These are phyloP conservation scores for Varecia variegata DNA, from an alignment of 2,797 vertebrate genomes.

Conservation along the genomic window DNA sequence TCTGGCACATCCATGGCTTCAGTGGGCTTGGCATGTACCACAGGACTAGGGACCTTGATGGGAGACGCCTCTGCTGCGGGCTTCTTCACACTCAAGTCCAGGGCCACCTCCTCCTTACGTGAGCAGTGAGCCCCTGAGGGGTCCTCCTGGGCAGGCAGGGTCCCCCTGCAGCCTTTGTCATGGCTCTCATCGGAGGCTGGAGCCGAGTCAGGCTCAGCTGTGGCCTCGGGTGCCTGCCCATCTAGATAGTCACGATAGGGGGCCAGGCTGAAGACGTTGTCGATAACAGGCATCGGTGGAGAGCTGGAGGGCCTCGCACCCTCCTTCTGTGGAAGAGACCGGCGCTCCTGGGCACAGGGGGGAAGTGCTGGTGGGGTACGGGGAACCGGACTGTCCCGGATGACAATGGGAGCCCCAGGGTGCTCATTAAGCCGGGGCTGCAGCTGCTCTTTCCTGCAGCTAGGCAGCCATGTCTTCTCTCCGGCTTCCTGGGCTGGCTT, in stretches of 20 bases:
- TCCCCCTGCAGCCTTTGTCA: not conserved
- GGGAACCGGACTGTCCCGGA: slow-evolving; percentile 48
- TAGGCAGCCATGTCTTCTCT: slow-evolving; percentile 35
- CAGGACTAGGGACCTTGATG: not conserved
- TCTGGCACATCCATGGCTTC: not conserved
- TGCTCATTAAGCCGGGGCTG: not conserved
- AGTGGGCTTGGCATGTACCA: not conserved
- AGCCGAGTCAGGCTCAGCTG: not conserved
- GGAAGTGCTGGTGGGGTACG: not conserved
- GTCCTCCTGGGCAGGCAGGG: not conserved
- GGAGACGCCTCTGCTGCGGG: not conserved
- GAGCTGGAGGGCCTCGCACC: slow-evolving; percentile 70
- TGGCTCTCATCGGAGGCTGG: not conserved
- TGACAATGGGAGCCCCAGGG: not conserved
- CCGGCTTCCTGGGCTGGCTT: not conserved
- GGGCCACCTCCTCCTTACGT: slow-evolving; percentile 42
- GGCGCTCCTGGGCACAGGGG: not conserved
- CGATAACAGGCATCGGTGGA: slow-evolving; percentile 95
- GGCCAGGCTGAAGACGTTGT: slow-evolving; percentile 95
- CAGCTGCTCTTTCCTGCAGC: slow-evolving; percentile 50
- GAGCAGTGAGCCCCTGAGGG: fast-evolving
- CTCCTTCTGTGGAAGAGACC: fast-evolving
- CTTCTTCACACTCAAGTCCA: slow-evolving; percentile 86
- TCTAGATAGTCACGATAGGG: slow-evolving; percentile 90
- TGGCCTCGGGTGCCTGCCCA: not conserved